These are phyloP conservation scores for Pseudorhiza aurosa DNA, from an alignment of 30 jellyfish, hydroid and myxozoan species.

Conservation along the genomic window DNA sequence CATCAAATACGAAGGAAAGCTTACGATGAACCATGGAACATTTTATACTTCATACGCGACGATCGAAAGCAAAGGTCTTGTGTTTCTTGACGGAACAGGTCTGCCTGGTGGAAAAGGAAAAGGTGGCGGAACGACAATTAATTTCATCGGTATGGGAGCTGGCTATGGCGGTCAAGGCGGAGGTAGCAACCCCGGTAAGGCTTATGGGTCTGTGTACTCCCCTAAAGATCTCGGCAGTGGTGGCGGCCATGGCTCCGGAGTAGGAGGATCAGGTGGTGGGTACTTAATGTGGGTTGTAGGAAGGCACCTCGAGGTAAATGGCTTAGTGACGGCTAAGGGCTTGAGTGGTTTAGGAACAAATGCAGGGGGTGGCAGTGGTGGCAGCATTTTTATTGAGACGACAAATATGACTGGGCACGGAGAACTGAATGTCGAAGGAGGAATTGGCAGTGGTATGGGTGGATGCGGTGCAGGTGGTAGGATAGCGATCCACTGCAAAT, in stretches of 20 bases:
- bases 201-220: conserved; percentile 66
- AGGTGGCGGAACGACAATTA: conserved; percentile 40
- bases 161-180: conserved; percentile 75
- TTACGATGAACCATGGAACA: conserved; percentile 57
- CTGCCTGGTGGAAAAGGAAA: conserved; percentile 39
- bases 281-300: conserved; percentile 41
- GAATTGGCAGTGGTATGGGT: conserved; percentile 59
- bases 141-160: conserved; percentile 59
- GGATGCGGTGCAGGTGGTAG: conserved; percentile 87
- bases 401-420: conserved; percentile 76
- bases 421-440: conserved; percentile 64
- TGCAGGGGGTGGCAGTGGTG: conserved; percentile 81
- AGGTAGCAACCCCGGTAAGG: conserved; percentile 45
- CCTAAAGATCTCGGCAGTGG: conserved; percentile 65
- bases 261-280: conserved; percentile 74
- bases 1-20: conserved; percentile 54
- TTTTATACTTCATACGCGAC: conserved; percentile 49
- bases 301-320: conserved; percentile 47
- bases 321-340: conserved; percentile 56
- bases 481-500: conserved; percentile 64
- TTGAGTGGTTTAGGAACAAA: conserved; percentile 42
- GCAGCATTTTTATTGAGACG: conserved; percentile 63
- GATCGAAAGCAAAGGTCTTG: conserved; percentile 46
- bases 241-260: conserved; percentile 71
- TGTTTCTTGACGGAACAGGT: conserved; percentile 58